Conservation (phyloP, 2,113 vertebrate species). For the Recurvirostra avosetta region DNA sequence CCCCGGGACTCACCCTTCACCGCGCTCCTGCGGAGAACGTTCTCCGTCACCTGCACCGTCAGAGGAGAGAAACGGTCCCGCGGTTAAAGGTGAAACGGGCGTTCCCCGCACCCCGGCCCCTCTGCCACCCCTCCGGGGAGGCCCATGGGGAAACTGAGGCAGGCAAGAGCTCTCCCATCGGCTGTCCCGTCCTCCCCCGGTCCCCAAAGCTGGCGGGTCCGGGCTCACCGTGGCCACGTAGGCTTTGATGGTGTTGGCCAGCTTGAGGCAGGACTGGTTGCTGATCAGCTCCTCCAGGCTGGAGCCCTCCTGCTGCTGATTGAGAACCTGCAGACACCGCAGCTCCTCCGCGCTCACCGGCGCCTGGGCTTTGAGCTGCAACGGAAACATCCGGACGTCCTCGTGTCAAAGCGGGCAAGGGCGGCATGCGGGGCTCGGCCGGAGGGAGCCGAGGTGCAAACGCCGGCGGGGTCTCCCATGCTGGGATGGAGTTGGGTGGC, state of each 20-base stretch:
- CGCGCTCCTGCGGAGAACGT: constrained; percentile 72
- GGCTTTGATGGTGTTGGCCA: constrained; percentile 83
- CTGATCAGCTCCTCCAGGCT: constrained; percentile 78
- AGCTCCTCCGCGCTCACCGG: constrained; percentile 81
- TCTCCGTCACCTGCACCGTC: constrained; percentile 77
- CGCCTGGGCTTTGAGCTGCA: constrained; percentile 69
- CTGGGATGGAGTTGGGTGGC: background rate
- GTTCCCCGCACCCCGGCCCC: accelerated
- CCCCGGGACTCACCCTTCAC: constrained; percentile 73
- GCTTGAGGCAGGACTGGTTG: constrained; percentile 81
- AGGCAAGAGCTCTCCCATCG: background rate
- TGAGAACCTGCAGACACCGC: constrained; percentile 81
- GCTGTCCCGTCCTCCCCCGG: background rate
- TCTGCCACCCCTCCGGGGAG: accelerated
- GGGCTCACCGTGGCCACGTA: constrained; percentile 81
- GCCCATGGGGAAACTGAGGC: background rate
- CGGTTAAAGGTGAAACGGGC: accelerated
- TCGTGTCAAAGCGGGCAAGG: accelerated
- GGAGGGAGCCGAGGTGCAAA: background rate
- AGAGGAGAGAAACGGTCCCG: background rate
- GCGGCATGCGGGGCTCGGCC: too few species aligned
- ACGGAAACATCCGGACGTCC: background rate
- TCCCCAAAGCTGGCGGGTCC: accelerated
- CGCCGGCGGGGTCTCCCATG: accelerated
- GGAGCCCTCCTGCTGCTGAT: constrained; percentile 69